Percentiles rank a stretch among this genome's conserved stretches.
Evolutionary conservation across 1,140 invertebrate genomes (phyloP).

Genomic region (Varroa destructor): DNA sequence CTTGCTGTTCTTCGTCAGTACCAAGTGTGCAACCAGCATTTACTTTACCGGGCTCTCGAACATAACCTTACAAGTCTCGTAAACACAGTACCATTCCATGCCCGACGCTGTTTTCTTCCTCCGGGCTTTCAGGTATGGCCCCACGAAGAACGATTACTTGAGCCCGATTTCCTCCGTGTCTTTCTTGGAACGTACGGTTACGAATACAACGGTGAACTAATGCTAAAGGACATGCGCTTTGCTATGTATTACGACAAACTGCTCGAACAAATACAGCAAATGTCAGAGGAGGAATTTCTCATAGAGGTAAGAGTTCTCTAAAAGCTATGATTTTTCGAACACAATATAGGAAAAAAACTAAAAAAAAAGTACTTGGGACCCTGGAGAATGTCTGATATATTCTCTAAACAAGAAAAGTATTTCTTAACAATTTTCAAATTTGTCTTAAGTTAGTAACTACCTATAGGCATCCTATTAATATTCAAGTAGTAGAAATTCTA

Average conservation of each 20-base stretch:
- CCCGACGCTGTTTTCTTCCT: not conserved
- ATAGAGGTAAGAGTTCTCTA: not conserved
- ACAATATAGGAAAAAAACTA: not conserved
- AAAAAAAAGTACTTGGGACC: no score
- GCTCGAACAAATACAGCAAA: not conserved
- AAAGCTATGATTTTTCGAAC: not conserved
- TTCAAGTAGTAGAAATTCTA: no score
- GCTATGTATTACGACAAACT: not conserved
- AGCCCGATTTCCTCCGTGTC: slow-evolving; percentile 8
- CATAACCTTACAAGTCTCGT: not conserved
- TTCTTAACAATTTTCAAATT: no score
- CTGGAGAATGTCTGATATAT: no score
- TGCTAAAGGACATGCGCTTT: slow-evolving; percentile 6
- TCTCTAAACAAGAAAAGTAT: no score
- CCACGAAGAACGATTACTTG: not conserved
- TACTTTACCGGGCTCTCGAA: slow-evolving; percentile 15
- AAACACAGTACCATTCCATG: not conserved
- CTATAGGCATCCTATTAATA: no score
- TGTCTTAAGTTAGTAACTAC: no score
- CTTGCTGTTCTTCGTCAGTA: slow-evolving; percentile 11
- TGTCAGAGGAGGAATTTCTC: not conserved
- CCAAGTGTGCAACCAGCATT: not conserved
- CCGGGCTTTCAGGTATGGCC: not conserved
- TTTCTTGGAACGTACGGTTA: not conserved
- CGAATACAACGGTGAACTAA: not conserved